phyloP scores from a whole-genome alignment of 2,113 vertebrate species.

The Albula glossodonta region DNA sequence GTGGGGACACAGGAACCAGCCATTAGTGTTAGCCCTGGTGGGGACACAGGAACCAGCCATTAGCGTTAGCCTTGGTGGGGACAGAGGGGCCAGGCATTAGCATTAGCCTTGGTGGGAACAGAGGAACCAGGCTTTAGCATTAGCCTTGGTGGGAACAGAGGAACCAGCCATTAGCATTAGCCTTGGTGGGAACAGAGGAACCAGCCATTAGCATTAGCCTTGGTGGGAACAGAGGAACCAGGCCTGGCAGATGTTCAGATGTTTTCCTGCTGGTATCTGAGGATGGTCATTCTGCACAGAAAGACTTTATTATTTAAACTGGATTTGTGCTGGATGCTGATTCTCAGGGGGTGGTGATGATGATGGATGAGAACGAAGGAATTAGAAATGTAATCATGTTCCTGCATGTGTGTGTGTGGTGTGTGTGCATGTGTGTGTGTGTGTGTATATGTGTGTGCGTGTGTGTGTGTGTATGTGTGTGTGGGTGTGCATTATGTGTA shows the following conservation, averaged over 20 bases:
- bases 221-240: background rate
- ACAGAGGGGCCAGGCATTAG: background rate
- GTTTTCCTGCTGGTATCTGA: background rate
- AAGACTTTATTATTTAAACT: background rate
- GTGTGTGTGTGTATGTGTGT: constrained; percentile 5
- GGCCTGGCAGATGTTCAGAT: background rate
- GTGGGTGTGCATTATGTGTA: constrained; percentile 1
- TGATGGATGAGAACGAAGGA: background rate
- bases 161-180: background rate
- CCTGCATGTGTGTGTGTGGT: background rate
- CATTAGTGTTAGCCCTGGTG: too few relatives aligned
- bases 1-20: background rate
- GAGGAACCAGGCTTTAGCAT: background rate
- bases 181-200: background rate
- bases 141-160: background rate
- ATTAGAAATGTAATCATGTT: background rate
- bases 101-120: background rate
- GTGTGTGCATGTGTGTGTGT: too few relatives aligned
- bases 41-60: background rate
- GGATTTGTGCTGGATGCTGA: background rate
- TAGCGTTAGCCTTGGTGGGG: background rate
- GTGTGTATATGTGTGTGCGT: background rate
- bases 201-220: background rate
- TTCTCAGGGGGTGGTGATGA: background rate
- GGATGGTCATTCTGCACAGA: background rate